phyloP scores from a whole-genome alignment of 53 echinoderm and acorn worm genomes.

The Echinometra lucunter region DNA sequence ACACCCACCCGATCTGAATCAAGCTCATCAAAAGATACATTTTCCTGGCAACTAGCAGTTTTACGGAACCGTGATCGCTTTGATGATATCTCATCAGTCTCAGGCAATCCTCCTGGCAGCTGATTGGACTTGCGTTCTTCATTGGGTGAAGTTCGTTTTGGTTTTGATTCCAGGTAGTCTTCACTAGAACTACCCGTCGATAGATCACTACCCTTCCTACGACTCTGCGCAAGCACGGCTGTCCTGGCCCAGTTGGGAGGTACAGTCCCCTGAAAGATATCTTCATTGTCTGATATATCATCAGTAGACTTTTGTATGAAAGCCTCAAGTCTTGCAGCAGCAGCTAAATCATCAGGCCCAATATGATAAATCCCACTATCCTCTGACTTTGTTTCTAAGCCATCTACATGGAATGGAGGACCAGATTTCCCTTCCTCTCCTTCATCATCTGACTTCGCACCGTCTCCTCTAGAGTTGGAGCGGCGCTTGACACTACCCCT shows the following conservation, averaged over 20 bases:
- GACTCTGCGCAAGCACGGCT: slow-evolving; percentile 68
- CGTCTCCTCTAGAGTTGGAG: slow-evolving; percentile 66
- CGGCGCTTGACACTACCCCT: slow-evolving; percentile 89
- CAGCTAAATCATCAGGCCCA: slow-evolving; percentile 76
- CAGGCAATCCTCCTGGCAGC: slow-evolving; percentile 62
- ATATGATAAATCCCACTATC: slow-evolving; percentile 92
- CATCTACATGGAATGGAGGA: slow-evolving; percentile 74
- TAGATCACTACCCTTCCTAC: slow-evolving; percentile 88
- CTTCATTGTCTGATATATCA: slow-evolving; percentile 89
- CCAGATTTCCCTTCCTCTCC: slow-evolving; percentile 71
- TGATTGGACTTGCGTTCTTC: slow-evolving; percentile 39
- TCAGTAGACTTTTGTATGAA: slow-evolving; percentile 79
- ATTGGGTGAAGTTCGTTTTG: slow-evolving; percentile 68
- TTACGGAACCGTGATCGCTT: slow-evolving; percentile 77
- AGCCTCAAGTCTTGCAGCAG: slow-evolving; percentile 59
- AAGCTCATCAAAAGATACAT: slow-evolving; percentile 73
- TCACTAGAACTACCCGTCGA: slow-evolving; percentile 95
- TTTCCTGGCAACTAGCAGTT: slow-evolving; percentile 87
- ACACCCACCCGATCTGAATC: slow-evolving; percentile 54
- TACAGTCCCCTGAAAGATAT: slow-evolving; percentile 77
- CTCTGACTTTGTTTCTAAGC: slow-evolving; percentile 92
- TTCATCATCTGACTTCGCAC: slow-evolving; percentile 73
- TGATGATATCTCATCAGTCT: slow-evolving; percentile 45
- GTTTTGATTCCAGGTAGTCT: slow-evolving; percentile 80
- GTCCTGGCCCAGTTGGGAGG: slow-evolving; percentile 77